These are phyloP conservation scores for Oreocharis arfaki DNA, from an alignment of 2,113 vertebrate genomes.

Conservation along the genomic window DNA sequence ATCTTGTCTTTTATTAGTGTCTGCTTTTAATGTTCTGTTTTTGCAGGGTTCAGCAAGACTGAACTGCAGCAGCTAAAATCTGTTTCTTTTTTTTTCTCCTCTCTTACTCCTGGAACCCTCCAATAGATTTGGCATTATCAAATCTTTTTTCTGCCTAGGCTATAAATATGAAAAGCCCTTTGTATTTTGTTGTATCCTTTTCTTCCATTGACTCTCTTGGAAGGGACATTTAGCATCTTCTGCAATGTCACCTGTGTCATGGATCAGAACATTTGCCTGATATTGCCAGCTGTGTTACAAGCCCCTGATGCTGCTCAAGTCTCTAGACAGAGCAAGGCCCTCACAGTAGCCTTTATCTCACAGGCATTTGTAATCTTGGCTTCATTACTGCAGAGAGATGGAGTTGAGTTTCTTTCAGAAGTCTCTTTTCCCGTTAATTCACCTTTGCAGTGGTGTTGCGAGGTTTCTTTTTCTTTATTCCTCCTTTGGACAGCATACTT, in stretches of 20 bases:
- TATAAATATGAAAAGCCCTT: neutral
- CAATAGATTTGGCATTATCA: neutral
- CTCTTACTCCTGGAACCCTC: neutral
- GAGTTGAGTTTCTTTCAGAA: neutral
- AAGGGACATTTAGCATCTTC: neutral
- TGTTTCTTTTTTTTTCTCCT: neutral
- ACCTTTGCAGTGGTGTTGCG: neutral
- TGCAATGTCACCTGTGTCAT: neutral
- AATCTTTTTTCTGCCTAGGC: neutral
- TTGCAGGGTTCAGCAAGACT: neutral
- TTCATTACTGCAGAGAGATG: neutral
- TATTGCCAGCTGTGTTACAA: neutral
- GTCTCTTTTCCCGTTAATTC: neutral
- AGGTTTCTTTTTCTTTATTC: neutral
- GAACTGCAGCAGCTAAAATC: neutral
- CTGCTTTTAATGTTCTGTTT: neutral
- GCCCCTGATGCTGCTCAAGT: neutral
- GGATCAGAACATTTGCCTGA: neutral
- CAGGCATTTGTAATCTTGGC: neutral
- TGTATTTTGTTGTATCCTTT: neutral
- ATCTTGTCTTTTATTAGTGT: conserved; percentile 5
- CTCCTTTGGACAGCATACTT: neutral
- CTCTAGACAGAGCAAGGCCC: neutral
- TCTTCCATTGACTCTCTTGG: neutral
- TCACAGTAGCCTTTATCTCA: neutral